phyloP scores from a whole-genome alignment of 2,113 vertebrate species.

The Takifugu bimaculatus region DNA sequence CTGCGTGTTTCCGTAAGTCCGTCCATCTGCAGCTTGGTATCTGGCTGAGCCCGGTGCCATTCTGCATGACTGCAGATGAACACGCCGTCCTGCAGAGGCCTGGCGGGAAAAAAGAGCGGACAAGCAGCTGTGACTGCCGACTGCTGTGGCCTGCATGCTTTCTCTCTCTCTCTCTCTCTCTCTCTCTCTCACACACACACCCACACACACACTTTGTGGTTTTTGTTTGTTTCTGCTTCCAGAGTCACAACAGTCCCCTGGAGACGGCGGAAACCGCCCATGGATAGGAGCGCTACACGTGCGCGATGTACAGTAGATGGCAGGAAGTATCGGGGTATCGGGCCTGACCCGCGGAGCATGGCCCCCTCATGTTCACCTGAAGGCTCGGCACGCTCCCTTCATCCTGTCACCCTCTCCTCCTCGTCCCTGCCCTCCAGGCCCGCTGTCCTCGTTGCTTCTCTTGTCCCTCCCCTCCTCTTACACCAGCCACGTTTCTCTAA shows the following conservation, averaged over 20 bases:
- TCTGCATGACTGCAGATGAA: conserved; percentile 60
- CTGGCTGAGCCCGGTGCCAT: conserved; percentile 58
- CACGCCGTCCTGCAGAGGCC: conserved; percentile 58
- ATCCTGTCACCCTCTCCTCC: conserved; percentile 8
- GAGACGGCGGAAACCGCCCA: conserved; percentile 21
- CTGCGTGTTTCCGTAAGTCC: conserved; percentile 33
- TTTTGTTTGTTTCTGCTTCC: conserved; percentile 46
- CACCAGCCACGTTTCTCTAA: not conserved
- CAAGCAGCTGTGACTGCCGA: conserved; percentile 50
- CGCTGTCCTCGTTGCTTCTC: conserved; percentile 7
- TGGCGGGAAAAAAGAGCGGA: conserved; percentile 43
- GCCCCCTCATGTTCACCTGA: conserved; percentile 42
- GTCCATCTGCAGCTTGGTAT: conserved; percentile 50
- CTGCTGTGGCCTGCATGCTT: conserved; percentile 15
- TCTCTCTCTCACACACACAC: conserved; percentile 4
- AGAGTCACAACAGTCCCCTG: conserved; percentile 28
- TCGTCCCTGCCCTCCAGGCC: conserved; percentile 3
- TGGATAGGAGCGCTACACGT: conserved; percentile 43
- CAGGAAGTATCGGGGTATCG: conserved; percentile 21
- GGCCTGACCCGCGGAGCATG: conserved; percentile 24
- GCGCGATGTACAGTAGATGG: conserved; percentile 39
- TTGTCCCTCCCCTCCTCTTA: conserved; percentile 9
- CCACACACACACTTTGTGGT: conserved; percentile 6
- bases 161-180: conserved; percentile 8
- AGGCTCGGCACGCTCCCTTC: conserved; percentile 8